Percentiles rank a stretch among this genome's conserved stretches.
These are phyloP conservation scores for Eumaeus atala DNA, from an alignment of 1,140 invertebrate species.

Conservation along the genomic window DNA sequence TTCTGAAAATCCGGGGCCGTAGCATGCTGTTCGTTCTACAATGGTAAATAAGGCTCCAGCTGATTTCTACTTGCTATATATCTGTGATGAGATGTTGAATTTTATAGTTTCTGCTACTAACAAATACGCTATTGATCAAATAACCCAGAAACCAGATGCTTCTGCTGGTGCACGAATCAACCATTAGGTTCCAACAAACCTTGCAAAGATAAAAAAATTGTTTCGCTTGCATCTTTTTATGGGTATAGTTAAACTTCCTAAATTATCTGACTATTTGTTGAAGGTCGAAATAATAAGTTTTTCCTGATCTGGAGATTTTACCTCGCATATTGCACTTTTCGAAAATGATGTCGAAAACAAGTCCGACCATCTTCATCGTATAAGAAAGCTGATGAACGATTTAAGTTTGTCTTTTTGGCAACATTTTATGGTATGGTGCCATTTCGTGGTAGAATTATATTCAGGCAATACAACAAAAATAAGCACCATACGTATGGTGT, in stretches of 20 bases:
- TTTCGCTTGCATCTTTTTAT: conserved; percentile 29
- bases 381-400: conserved; percentile 22
- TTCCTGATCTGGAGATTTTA: conserved; percentile 17
- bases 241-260: conserved; percentile 22
- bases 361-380: conserved; percentile 22
- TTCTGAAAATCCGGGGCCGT: no score
- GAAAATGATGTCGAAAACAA: conserved; percentile 27
- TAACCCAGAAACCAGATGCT: no score
- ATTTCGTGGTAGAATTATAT: conserved; percentile 14
- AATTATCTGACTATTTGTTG: neutral
- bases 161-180: no score
- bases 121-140: no score
- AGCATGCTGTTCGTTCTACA: no score
- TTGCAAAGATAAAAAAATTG: no score
- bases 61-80: no score
- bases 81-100: no score
- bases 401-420: conserved; percentile 39
- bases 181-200: no score
- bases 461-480: conserved; percentile 6
- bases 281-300: neutral
- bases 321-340: conserved; percentile 32
- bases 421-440: conserved; percentile 29
- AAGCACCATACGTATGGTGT: conserved; percentile 47
- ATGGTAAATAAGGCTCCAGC: no score
- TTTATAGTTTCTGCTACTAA: no score